phyloP scores from a whole-genome alignment of 2,797 vertebrate species.

The Anolis apletophallus region DNA sequence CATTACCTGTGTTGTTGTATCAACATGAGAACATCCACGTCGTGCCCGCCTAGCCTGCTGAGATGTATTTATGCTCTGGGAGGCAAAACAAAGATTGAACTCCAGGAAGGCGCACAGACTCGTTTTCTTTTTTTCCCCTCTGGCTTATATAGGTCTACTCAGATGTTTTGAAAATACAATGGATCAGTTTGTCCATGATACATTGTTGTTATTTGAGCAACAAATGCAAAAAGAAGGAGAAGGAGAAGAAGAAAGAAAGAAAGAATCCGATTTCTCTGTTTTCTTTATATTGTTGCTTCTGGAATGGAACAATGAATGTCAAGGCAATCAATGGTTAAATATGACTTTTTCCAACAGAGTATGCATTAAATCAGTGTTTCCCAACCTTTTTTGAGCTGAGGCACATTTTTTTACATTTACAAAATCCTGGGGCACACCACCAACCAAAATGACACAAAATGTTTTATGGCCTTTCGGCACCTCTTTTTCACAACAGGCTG shows the following conservation, averaged over 20 bases:
- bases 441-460: too few relatives aligned
- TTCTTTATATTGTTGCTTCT: background rate
- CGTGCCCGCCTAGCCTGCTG: slow-evolving; percentile 30
- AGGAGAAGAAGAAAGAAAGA: too few relatives aligned
- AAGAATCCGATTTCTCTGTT: too few relatives aligned
- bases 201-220: too few relatives aligned
- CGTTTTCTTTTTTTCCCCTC: slow-evolving; percentile 8
- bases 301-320: background rate
- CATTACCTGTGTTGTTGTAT: slow-evolving; percentile 47
- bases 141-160: background rate
- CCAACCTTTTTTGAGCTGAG: too few relatives aligned
- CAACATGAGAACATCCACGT: slow-evolving; percentile 54
- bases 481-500: too few relatives aligned
- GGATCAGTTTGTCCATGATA: background rate
- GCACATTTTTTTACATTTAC: too few relatives aligned
- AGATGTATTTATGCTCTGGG: slow-evolving; percentile 21
- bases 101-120: slow-evolving; percentile 15
- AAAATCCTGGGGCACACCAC: too few relatives aligned
- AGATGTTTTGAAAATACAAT: background rate
- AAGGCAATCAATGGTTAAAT: background rate
- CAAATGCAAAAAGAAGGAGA: background rate
- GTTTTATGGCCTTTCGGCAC: too few relatives aligned
- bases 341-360: background rate
- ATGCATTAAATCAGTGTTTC: too few relatives aligned
- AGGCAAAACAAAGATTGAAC: slow-evolving; percentile 49